Evolutionary conservation across 2,888 invertebrate species (phyloP), one percentile per base, ranked within the genome.

Genomic region (Dichetophora obliterata): DNA sequence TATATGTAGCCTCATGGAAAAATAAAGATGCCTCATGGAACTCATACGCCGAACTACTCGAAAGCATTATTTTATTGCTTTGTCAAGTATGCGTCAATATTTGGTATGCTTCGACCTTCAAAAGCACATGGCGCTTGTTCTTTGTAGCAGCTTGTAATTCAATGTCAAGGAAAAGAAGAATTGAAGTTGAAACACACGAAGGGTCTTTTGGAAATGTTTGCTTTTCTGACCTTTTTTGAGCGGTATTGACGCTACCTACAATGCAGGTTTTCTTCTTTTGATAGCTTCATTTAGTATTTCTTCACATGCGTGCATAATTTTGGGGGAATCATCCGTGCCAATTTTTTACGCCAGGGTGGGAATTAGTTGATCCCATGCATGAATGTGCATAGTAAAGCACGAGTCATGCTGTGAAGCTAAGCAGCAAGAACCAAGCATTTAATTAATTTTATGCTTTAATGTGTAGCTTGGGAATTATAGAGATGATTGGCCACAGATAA

Each of bases 261-360:
- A 52, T 5, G 52, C 5, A 52, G 5, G 16, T 1, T n/a, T 54
- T 54, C n/a, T 24, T 31, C 6, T 16, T 22, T 16, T 31, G 31
- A 63, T 34, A 63, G n/a, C 63, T 31, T 63, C 63, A 63, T 63
- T 24, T 11, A 31, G 27, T 63, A 63, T 63, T 63, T 31, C 14
- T 5, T 5, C 63, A 63, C 63, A 63, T 63, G 63, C 63, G 31
- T 63, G 34, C 31, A 63, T 63, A 63, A 63, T 63, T 63, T 63
- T 11, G 9, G n/a, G 8, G 63, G 8, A n/a, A 19, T n/a, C 27
- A 4, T 6, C 11, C 24, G 22, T 31, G 63, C n/a, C 34, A 63
- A 63, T 63, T 63, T 24, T 31, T 5, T 11, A 63, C 27, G 8
- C 27, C 63, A 31, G 24, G 27, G 22, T n/a, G 27, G 1, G n/a